A percentile compares a stretch with the other conserved stretches of the same genome.
Conservation (phyloP, 2,797 vertebrate genomes). For the Morelia viridis region DNA sequence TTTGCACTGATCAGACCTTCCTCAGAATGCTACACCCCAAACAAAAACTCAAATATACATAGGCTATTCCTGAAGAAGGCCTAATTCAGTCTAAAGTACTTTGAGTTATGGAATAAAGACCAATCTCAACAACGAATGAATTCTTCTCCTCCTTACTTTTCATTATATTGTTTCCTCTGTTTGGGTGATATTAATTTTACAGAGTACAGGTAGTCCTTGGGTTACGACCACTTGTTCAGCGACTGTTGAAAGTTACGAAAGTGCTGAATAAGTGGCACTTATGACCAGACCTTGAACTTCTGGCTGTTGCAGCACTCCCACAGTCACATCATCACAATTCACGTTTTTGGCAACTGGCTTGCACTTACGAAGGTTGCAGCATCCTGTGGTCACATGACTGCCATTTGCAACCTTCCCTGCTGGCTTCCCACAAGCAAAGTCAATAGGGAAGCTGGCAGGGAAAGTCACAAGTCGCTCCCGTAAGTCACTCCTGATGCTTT, state of each 20-base stretch:
- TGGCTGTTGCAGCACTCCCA: too few relatives aligned
- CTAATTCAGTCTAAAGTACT: not conserved
- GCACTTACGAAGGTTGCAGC: too few relatives aligned
- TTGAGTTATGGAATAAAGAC: not conserved
- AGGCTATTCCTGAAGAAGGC: not conserved
- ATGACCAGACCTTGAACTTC: too few relatives aligned
- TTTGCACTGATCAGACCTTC: not conserved
- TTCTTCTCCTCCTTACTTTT: not conserved
- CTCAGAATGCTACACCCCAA: not conserved
- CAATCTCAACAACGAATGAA: not conserved
- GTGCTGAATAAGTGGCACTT: not conserved
- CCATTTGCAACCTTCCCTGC: too few relatives aligned
- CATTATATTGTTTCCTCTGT: not conserved
- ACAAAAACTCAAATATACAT: not conserved
- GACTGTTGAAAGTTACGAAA: not conserved
- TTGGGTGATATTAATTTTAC: not conserved
- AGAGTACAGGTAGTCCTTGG: not conserved
- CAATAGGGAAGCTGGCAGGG: too few relatives aligned
- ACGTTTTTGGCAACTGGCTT: too few relatives aligned
- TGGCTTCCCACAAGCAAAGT: too few relatives aligned
- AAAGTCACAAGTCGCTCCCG: too few relatives aligned
- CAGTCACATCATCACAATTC: too few relatives aligned
- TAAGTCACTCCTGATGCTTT: too few relatives aligned
- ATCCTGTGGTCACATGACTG: too few relatives aligned
- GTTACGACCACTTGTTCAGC: not conserved